A percentile compares a stretch with the other conserved stretches of the same genome.
Evolutionary conservation across 2,888 invertebrate species (phyloP).

Genomic region (Drosophila sordidula): DNA sequence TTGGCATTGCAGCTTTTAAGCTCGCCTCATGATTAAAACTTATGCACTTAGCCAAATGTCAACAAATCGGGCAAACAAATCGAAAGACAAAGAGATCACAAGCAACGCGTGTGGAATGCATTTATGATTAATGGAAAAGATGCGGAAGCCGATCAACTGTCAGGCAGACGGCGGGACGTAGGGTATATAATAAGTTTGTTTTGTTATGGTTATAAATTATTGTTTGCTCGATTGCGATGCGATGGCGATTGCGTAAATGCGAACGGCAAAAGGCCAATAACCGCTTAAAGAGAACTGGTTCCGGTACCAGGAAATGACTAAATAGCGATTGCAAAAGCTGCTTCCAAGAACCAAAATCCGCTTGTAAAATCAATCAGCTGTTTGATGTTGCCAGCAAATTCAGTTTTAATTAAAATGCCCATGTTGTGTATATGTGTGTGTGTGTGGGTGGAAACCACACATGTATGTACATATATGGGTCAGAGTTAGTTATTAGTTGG

Average conservation of each 20-base stretch:
- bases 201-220: constrained; percentile 43
- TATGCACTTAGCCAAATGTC: constrained; percentile 55
- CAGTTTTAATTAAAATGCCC: constrained; percentile 68
- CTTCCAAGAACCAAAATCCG: constrained; percentile 28
- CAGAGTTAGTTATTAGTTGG: constrained; percentile 72
- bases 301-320: constrained; percentile 35
- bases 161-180: constrained; percentile 2
- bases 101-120: constrained; percentile 20
- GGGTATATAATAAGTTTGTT: constrained; percentile 20
- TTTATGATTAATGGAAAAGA: constrained; percentile 52
- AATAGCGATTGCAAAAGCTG: constrained; percentile 22
- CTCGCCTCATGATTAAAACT: constrained; percentile 33
- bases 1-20: constrained; percentile 64
- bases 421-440: constrained; percentile 6
- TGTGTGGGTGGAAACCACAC: constrained; percentile 26
- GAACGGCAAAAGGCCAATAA: constrained; percentile 34
- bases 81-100: constrained; percentile 25
- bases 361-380: constrained; percentile 22
- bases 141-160: constrained; percentile 46
- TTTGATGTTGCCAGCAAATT: constrained; percentile 31
- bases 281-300: constrained; percentile 38
- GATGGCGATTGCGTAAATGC: constrained; percentile 42
- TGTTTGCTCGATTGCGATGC: constrained; percentile 17
- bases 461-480: constrained; percentile 46
- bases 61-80: constrained; percentile 42